These are phyloP conservation scores for Trypoxylon attenuatum DNA, from an alignment of 2,888 invertebrate genomes.

Conservation along the genomic window DNA sequence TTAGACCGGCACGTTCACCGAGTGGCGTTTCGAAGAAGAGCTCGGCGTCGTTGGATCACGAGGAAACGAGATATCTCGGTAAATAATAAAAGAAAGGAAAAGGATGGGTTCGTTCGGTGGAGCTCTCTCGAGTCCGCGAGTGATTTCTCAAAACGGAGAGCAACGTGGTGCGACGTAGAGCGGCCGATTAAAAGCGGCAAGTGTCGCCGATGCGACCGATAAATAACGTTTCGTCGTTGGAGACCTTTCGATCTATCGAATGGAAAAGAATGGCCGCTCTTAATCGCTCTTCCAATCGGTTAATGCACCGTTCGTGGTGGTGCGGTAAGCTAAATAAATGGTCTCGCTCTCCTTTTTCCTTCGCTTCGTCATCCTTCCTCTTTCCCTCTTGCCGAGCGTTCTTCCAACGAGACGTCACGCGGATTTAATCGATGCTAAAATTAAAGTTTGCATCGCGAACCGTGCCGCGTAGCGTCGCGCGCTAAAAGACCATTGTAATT, in stretches of 20 bases:
- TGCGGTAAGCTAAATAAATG: conserved; percentile 55
- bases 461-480: too few species aligned
- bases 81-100: neutral
- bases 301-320: conserved; percentile 52
- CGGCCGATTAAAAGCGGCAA: conserved; percentile 42
- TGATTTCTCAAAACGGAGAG: conserved; percentile 6
- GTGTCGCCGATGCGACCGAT: conserved; percentile 37
- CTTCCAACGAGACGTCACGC: conserved; percentile 22
- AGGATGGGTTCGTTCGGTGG: neutral
- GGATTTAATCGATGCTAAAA: conserved; percentile 33
- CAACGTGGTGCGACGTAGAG: conserved; percentile 13
- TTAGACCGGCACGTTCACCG: too few species aligned
- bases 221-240: conserved; percentile 52
- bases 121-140: neutral
- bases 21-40: neutral
- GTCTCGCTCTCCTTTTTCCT: conserved; percentile 20
- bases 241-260: conserved; percentile 52
- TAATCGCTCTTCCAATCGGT: conserved; percentile 58
- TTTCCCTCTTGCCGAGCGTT: conserved; percentile 17
- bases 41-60: too few species aligned
- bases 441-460: conserved; percentile 16
- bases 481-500: conserved; percentile 25
- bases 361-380: conserved; percentile 15
- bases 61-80: neutral
- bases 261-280: conserved; percentile 53